These are phyloP conservation scores for Danio kyathit DNA, from an alignment of 2,797 vertebrate genomes.

Conservation along the genomic window DNA sequence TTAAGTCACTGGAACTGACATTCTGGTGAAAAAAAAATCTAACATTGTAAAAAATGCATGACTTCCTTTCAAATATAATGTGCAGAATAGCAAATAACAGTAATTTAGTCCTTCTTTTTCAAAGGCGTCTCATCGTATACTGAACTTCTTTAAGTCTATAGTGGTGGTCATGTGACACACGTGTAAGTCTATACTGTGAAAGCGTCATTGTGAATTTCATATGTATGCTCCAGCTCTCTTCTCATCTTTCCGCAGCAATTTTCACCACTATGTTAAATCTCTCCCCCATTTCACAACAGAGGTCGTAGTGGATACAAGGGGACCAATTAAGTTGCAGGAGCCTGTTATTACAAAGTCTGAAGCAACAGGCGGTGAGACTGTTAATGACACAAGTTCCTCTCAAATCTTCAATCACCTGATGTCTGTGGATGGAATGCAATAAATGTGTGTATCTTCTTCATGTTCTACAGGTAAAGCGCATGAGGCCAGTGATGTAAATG, in stretches of 20 bases:
- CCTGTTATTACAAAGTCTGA: constrained; percentile 45
- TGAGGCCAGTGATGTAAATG: constrained; percentile 66
- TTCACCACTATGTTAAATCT: constrained; percentile 60
- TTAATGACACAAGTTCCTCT: constrained; percentile 16
- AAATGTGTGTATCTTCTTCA: neutral
- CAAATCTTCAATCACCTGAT: neutral
- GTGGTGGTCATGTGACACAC: neutral
- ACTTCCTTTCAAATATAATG: neutral
- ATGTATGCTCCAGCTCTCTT: constrained; percentile 22
- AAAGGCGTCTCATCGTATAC: neutral
- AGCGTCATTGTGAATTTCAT: constrained; percentile 52
- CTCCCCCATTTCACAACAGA: constrained; percentile 51
- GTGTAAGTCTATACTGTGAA: neutral
- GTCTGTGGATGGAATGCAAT: neutral
- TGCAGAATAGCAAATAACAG: neutral
- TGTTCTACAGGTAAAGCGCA: constrained; percentile 45
- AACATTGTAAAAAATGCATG: neutral
- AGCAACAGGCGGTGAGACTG: constrained; percentile 30
- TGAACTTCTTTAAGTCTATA: neutral
- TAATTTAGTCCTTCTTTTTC: neutral
- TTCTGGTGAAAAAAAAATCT: neutral
- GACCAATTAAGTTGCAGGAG: constrained; percentile 41
- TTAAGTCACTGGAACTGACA: neutral
- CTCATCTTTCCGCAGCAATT: constrained; percentile 55
- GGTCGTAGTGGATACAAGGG: constrained; percentile 30